These are phyloP conservation scores for Temnothorax ravouxi DNA, from an alignment of 2,888 invertebrate genomes.

Conservation along the genomic window DNA sequence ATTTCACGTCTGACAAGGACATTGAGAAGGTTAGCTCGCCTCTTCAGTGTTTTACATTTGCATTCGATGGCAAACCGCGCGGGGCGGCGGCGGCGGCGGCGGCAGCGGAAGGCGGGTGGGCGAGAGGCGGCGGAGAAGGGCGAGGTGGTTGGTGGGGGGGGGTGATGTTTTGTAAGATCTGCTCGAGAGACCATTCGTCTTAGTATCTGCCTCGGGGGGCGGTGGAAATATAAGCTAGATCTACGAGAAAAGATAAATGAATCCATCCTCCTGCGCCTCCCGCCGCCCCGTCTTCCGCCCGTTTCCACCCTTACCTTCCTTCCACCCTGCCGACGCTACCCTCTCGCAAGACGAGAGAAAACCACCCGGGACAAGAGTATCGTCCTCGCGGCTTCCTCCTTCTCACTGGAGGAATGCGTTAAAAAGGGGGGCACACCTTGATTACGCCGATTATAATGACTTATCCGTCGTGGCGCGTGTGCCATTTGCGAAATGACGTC, in stretches of 20 bases:
- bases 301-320: constrained; percentile 40
- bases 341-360: constrained; percentile 66
- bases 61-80: constrained; percentile 76
- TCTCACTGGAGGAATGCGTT: constrained; percentile 1
- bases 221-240: constrained; percentile 87
- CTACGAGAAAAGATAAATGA: constrained; percentile 86
- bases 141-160: constrained; percentile 63
- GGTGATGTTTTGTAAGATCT: constrained; percentile 84
- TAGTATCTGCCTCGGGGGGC: constrained; percentile 85
- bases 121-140: constrained; percentile 30
- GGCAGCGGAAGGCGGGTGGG: constrained; percentile 12
- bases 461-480: constrained; percentile 12
- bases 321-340: constrained; percentile 55
- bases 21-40: constrained; percentile 72
- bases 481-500: constrained; percentile 37
- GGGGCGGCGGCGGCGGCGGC: constrained; percentile 17
- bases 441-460: constrained; percentile 53
- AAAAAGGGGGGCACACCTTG: constrained; percentile 45
- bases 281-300: constrained; percentile 43
- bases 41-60: constrained; percentile 82
- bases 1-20: constrained; percentile 66
- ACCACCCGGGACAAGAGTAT: constrained; percentile 73
- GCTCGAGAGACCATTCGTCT: constrained; percentile 85
- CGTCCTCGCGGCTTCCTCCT: constrained; percentile 50
- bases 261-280: constrained; percentile 79